phyloP scores from a whole-genome alignment of 2,888 invertebrate species.

The Noctua pronuba region DNA sequence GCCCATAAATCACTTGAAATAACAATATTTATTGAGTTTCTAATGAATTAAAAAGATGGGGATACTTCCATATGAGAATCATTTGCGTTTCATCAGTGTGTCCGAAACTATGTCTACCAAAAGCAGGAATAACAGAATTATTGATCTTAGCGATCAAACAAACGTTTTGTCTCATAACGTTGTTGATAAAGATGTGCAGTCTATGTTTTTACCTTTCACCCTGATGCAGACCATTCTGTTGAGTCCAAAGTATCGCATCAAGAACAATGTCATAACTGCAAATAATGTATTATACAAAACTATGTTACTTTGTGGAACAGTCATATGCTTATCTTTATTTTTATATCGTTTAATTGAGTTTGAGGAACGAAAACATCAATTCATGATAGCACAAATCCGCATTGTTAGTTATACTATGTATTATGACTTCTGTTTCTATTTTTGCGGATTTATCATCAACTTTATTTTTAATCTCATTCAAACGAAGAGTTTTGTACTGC shows the following conservation, averaged over 20 bases:
- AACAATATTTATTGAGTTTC: background rate
- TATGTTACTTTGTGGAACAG: background rate
- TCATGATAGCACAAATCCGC: no score
- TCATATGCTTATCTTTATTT: background rate
- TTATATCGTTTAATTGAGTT: no score
- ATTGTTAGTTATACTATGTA: no score
- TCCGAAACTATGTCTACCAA: background rate
- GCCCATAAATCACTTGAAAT: background rate
- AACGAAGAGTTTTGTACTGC: background rate
- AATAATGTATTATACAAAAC: conserved; percentile 4
- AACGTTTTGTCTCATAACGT: background rate
- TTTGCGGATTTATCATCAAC: background rate
- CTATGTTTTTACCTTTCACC: conserved; percentile 11
- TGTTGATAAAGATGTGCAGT: conserved; percentile 16
- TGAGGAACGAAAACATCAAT: no score
- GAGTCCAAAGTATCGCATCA: conserved; percentile 24
- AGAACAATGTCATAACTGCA: conserved; percentile 1
- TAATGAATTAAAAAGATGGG: background rate
- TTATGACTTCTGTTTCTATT: no score
- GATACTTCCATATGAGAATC: background rate
- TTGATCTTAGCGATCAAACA: background rate
- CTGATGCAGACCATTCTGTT: background rate
- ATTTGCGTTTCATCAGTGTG: background rate
- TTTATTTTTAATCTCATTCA: background rate
- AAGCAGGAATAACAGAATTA: background rate